phyloP scores from a whole-genome alignment of 1,140 invertebrate genomes.

The Episyrphus balteatus region DNA sequence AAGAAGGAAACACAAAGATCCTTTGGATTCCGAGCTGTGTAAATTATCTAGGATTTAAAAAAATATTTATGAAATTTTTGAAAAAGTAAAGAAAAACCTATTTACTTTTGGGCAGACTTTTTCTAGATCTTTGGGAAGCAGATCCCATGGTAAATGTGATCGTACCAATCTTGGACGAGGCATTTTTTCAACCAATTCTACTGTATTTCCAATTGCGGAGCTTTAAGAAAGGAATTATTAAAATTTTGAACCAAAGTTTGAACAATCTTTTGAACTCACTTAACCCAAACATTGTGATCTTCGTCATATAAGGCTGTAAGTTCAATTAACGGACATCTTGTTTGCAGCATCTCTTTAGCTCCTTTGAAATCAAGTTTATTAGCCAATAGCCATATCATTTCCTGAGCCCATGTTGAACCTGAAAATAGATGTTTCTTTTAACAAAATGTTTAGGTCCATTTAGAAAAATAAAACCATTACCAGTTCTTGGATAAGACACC shows the following conservation, averaged over 20 bases:
- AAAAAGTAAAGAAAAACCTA: constrained; percentile 1
- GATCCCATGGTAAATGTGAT: constrained; percentile 64
- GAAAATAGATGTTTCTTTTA: not conserved
- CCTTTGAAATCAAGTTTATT: constrained; percentile 67
- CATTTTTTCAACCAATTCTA: constrained; percentile 55
- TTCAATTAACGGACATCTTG: constrained; percentile 44
- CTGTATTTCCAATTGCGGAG: constrained; percentile 44
- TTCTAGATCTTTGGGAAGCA: constrained; percentile 56
- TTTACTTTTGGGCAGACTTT: constrained; percentile 60
- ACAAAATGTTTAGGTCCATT: not conserved
- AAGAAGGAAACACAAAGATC: constrained; percentile 88
- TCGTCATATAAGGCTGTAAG: constrained; percentile 43
- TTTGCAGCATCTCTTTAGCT: constrained; percentile 55
- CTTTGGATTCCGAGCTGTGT: constrained; percentile 85
- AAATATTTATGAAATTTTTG: not conserved
- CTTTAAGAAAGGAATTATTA: constrained; percentile 1
- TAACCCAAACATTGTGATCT: constrained; percentile 41
- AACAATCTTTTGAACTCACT: constrained; percentile 13
- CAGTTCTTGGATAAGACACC: constrained; percentile 69
- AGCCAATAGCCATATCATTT: constrained; percentile 77
- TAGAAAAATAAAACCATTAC: constrained; percentile 34
- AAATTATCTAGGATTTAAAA: constrained; percentile 52
- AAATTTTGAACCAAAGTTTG: not conserved
- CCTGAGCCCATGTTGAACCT: constrained; percentile 83
- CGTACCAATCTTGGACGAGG: constrained; percentile 63